Base-by-base conservation (phyloP, 2,113 vertebrate genomes). In the Cochlearius cochlearius region DNA sequence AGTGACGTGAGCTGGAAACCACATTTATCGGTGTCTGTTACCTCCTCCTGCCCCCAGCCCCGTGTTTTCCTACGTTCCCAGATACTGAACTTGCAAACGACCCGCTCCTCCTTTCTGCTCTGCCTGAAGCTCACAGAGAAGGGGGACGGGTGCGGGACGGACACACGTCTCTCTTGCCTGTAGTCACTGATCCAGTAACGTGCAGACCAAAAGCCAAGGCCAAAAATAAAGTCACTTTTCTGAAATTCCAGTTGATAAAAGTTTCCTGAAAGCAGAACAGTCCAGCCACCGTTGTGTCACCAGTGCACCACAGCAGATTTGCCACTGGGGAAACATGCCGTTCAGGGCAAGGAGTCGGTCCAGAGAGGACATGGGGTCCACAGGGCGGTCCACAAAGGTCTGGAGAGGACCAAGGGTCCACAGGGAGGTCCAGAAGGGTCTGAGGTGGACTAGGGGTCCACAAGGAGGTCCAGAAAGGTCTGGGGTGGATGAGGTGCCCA, bases 31-130 rank as follows among this genome's bases (percentile, higher is more conserved):
- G 59, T 29, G 26, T 7, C 93, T 69, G 86, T 36, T 72, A n/a
- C 66, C 76, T 39, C 79, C 96, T 95, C 85, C 95, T 56, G 71
- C 60, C 89, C 88, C 95, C 92, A 92, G 92, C 80, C 72, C 55
- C 0, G 0, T 9, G 9, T 5, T 17, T 38, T 29, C 63, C 58
- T 3, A 0, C 0, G 0, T 15, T 18, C 64, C 21, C n/a, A 9
- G 18, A 3, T 5, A 30, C 15, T 4, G 4, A n/a, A 7, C 13
- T 13, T 20, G 43, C 58, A 53, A 9, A 2, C 7, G 50, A 23
- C 16, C 43, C 34, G 0, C 27, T 41, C 27, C 53, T 68, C n/a
- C 50, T 58, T 39, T 15, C 71, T n/a, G 38, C 66, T 47, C 59
- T 30, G 10, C 10, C 38, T 19, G 26, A 29, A 21, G 77, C 2